Evolutionary conservation across 2,888 invertebrate species (phyloP).

Genomic region (Noctua janthe): DNA sequence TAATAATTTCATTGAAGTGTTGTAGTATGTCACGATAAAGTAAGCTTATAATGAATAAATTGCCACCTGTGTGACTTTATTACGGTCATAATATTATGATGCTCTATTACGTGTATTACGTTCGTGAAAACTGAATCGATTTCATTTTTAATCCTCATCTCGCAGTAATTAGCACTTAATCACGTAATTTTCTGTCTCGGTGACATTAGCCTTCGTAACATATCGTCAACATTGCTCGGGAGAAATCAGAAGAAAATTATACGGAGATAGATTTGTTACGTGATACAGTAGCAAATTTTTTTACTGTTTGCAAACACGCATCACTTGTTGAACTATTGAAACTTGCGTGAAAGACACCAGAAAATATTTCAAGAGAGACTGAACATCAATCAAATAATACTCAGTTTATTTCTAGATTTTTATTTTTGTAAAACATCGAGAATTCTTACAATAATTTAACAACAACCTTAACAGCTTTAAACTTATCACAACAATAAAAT

Average conservation of each 20-base stretch:
- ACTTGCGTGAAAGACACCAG: constrained; percentile 21
- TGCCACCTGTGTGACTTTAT: not conserved
- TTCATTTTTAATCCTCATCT: constrained; percentile 43
- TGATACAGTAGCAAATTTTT: constrained; percentile 74
- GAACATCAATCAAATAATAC: constrained; percentile 46
- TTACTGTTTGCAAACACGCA: constrained; percentile 35
- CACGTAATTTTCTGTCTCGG: constrained; percentile 63
- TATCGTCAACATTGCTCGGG: constrained; percentile 75
- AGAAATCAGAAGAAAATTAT: constrained; percentile 76
- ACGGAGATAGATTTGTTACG: constrained; percentile 60
- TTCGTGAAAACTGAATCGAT: constrained; percentile 38
- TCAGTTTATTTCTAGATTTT: constrained; percentile 37
- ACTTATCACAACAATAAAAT: constrained; percentile 77
- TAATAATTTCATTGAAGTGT: not conserved
- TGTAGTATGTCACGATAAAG: constrained; percentile 3
- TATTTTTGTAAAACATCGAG: constrained; percentile 66
- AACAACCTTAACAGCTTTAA: constrained; percentile 67
- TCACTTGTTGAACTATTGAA: constrained; percentile 14
- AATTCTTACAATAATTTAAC: constrained; percentile 64
- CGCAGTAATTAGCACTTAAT: constrained; percentile 53
- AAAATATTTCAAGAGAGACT: constrained; percentile 1
- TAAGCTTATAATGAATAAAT: constrained; percentile 7
- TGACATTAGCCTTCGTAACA: constrained; percentile 68
- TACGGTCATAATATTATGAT: constrained; percentile 7
- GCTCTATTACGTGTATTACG: not conserved